phyloP scores from a whole-genome alignment of 2,888 invertebrate genomes.

The Volucella inflata region DNA sequence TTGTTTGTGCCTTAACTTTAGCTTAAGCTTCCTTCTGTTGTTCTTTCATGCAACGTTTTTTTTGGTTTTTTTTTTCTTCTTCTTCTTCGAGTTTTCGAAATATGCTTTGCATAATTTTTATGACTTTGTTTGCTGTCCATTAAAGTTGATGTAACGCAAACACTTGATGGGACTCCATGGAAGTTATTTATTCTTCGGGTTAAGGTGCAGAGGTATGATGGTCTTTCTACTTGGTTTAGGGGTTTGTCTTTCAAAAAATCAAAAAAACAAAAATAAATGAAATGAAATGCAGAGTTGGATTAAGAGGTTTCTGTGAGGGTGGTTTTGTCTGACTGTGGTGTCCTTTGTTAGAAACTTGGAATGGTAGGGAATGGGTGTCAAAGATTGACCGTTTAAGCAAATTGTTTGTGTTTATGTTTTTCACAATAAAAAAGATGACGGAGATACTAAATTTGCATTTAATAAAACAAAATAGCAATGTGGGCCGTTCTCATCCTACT shows the following conservation, averaged over 20 bases:
- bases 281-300: too few relatives aligned
- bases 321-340: too few relatives aligned
- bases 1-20: conserved; percentile 32
- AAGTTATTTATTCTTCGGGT: conserved; percentile 26
- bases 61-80: background rate
- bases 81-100: conserved; percentile 15
- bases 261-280: too few relatives aligned
- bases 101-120: conserved; percentile 69
- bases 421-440: background rate
- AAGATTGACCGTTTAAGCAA: conserved; percentile 3
- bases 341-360: too few relatives aligned
- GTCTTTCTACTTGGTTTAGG: background rate
- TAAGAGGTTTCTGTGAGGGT: too few relatives aligned
- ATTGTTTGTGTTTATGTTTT: conserved; percentile 13
- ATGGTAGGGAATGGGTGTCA: conserved; percentile 2
- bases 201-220: conserved; percentile 1
- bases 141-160: conserved; percentile 59
- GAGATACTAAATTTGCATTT: too few relatives aligned
- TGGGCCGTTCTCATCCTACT: too few relatives aligned
- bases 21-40: conserved; percentile 1
- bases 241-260: too few relatives aligned
- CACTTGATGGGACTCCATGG: conserved; percentile 39
- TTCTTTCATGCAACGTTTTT: background rate
- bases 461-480: too few relatives aligned
- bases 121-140: conserved; percentile 68